These are phyloP conservation scores for Drosophila recens DNA, from an alignment of 2,888 invertebrate species.

Conservation along the genomic window DNA sequence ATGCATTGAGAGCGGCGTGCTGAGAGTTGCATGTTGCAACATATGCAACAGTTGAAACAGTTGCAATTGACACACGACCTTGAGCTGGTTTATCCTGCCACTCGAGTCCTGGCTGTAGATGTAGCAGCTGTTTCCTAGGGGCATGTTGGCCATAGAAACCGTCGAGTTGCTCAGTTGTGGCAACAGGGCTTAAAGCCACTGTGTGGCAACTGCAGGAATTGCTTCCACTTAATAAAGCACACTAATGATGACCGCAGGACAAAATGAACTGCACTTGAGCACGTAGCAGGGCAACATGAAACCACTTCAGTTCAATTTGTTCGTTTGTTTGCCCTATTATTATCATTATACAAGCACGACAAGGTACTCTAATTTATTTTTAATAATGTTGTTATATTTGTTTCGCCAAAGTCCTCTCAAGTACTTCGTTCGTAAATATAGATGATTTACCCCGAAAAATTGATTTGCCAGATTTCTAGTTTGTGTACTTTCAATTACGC, in stretches of 20 bases:
- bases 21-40: constrained; percentile 59
- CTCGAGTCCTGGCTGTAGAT: constrained; percentile 27
- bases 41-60: constrained; percentile 61
- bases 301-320: constrained; percentile 48
- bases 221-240: constrained; percentile 81
- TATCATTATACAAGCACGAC: constrained; percentile 37
- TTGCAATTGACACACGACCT: constrained; percentile 59
- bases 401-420: constrained; percentile 21
- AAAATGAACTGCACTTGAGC: constrained; percentile 76
- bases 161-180: constrained; percentile 33
- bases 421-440: constrained; percentile 23
- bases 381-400: constrained; percentile 66
- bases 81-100: constrained; percentile 54
- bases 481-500: constrained; percentile 65
- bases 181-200: constrained; percentile 6
- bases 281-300: constrained; percentile 72
- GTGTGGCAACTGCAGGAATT: constrained; percentile 35
- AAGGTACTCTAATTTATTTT: constrained; percentile 77
- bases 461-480: constrained; percentile 48
- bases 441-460: constrained; percentile 30
- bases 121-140: constrained; percentile 28
- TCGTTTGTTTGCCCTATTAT: constrained; percentile 56
- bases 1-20: constrained; percentile 56
- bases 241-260: constrained; percentile 81
- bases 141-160: constrained; percentile 17